Percentiles rank a stretch among this genome's conserved stretches.
Conservation (phyloP, 2,888 invertebrate genomes). For the Slavum lentiscoides region DNA sequence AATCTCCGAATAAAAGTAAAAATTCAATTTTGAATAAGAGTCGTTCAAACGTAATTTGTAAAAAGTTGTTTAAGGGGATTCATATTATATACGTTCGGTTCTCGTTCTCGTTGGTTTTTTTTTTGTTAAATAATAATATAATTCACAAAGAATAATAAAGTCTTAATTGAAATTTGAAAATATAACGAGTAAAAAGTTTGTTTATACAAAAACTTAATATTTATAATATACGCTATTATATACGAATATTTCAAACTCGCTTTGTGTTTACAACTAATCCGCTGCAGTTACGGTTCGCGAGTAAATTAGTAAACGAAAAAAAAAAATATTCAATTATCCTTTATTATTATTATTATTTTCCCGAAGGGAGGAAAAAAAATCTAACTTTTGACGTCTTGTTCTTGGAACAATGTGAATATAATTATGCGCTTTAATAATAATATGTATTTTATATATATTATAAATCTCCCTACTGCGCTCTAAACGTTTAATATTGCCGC, state of each 20-base stretch:
- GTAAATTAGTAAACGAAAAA: background rate
- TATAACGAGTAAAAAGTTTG: conserved; percentile 7
- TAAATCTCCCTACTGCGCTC: too few relatives aligned
- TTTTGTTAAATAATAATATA: background rate
- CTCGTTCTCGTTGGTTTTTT: background rate
- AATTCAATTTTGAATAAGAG: conserved; percentile 14
- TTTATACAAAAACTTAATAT: conserved; percentile 2
- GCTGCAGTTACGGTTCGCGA: background rate
- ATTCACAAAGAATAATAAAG: conserved; percentile 5
- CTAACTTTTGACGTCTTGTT: too few relatives aligned
- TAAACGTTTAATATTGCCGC: too few relatives aligned
- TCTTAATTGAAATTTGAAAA: conserved; percentile 29
- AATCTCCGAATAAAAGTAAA: background rate
- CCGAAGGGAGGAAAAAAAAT: too few relatives aligned
- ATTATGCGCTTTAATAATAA: too few relatives aligned
- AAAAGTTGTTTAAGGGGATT: background rate
- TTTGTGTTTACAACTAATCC: conserved; percentile 1
- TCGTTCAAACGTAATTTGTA: background rate
- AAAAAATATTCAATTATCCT: too few relatives aligned
- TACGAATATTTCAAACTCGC: conserved; percentile 3
- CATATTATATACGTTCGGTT: background rate
- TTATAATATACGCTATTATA: too few relatives aligned
- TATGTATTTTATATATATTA: too few relatives aligned
- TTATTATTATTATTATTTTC: too few relatives aligned
- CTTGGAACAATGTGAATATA: too few relatives aligned